Evolutionary conservation across 2,113 vertebrate species (phyloP), one percentile per base, ranked within the genome.

Genomic region (Dipodomys merriami): DNA sequence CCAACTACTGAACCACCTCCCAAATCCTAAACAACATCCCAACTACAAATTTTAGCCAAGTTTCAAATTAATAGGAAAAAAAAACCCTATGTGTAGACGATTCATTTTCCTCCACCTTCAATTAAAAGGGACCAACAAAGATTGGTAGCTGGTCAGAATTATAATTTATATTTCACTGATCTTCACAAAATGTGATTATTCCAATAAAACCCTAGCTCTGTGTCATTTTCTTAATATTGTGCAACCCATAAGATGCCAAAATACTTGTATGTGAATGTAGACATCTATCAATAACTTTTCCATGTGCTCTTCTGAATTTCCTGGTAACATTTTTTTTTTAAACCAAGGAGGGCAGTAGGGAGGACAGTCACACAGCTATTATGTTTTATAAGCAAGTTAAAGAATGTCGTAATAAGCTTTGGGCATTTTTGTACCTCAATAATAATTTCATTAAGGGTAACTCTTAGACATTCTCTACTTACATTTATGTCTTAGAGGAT

Each of bases 101-200:
- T 16, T 57, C 68, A 35, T 76, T 83, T 49, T 91, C 88, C 53
- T 93, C 67, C 39, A 25, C 7, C 20, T 33, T 91, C 94, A 96
- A 94, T 95, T 95, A 97, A 79, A 94, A 76, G 44, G 76, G 74
- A 82, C 96, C 57, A 94, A 83, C 16, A 96, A 84, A 79, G 16
- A 95, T 25, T 85, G 57, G 44, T 0, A 2, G 86, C 82, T 90
- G 65, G 33, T 53, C 91, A 46, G 72, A 93, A 92, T 86, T 82
- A 94, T 92, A 96, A 96, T 84, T 82, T 60, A 93, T 95, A 86
- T 87, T 95, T 83, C 83, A 92, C 76, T 85, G 91, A 92, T 77
- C 57, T 83, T 80, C 77, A 27, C 76, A 93, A 81, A 91, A 97
- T 93, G 62, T 85, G 87, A 96, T 88, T 79, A 91, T 29, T n/a